These are phyloP conservation scores for Pitta sordida DNA, from an alignment of 2,113 vertebrate genomes.

Conservation along the genomic window DNA sequence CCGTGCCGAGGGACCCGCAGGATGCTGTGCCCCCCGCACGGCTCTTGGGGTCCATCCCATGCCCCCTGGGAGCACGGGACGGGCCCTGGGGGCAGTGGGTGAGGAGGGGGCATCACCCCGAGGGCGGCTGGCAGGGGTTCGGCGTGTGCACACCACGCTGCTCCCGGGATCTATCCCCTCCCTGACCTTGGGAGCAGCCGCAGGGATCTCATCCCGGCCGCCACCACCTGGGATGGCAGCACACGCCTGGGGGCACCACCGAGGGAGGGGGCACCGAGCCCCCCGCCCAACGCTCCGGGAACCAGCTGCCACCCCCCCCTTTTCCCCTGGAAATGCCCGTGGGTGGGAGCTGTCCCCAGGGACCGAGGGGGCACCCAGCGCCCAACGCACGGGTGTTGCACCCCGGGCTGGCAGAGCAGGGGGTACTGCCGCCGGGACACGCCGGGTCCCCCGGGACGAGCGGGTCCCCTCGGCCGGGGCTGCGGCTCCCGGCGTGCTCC, in stretches of 20 bases:
- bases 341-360: too few relatives aligned
- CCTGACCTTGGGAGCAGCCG: background rate
- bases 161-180: background rate
- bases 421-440: background rate
- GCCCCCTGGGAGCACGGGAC: background rate
- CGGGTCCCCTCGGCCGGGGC: background rate
- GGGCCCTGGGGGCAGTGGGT: background rate
- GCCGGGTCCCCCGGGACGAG: background rate
- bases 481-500: constrained; percentile 3
- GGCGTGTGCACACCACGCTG: rapidly evolving
- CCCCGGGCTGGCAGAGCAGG: background rate
- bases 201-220: background rate
- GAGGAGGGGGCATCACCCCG: background rate
- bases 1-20: rapidly evolving
- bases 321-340: background rate
- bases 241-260: rapidly evolving
- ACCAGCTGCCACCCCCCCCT: rapidly evolving
- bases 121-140: rapidly evolving
- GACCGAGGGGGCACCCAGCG: background rate
- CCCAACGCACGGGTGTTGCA: rapidly evolving
- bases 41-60: background rate
- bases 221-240: background rate
- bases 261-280: background rate
- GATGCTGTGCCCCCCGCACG: rapidly evolving
- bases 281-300: rapidly evolving